Evolutionary conservation across 2,797 vertebrate genomes (phyloP).

Genomic region (Setipinna tenuifilis): DNA sequence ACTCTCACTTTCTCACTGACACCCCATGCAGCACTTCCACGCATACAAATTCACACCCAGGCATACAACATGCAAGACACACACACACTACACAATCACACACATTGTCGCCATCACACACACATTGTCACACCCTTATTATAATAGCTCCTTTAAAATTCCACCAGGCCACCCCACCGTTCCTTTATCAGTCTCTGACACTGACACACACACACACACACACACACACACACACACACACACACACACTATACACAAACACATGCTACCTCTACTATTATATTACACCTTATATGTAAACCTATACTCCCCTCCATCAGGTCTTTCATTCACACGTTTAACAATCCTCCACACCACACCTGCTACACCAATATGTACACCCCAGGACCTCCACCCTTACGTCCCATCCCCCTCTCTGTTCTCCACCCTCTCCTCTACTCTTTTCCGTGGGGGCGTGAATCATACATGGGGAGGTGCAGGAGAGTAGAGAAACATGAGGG

Average conservation of each 20-base stretch:
- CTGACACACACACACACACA: neutral
- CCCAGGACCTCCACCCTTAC: neutral
- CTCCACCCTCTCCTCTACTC: neutral
- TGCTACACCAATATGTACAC: neutral
- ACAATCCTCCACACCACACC: neutral
- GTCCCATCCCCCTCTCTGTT: neutral
- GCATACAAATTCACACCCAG: neutral
- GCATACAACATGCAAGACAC: neutral
- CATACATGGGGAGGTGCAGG: too few species aligned
- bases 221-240: neutral
- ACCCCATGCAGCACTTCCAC: neutral
- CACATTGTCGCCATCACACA: neutral
- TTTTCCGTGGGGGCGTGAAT: too few species aligned
- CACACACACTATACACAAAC: neutral
- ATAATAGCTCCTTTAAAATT: neutral
- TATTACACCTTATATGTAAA: neutral
- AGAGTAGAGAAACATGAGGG: too few species aligned
- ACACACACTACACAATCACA: neutral
- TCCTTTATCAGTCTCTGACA: neutral
- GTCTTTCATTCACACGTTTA: neutral
- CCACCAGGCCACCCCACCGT: neutral
- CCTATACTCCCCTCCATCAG: neutral
- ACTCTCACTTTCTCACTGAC: constrained; percentile 4
- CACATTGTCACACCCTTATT: neutral
- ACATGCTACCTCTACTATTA: neutral